Base-by-base conservation (phyloP, 2,113 vertebrate species). In the Istiophorus platypterus region DNA sequence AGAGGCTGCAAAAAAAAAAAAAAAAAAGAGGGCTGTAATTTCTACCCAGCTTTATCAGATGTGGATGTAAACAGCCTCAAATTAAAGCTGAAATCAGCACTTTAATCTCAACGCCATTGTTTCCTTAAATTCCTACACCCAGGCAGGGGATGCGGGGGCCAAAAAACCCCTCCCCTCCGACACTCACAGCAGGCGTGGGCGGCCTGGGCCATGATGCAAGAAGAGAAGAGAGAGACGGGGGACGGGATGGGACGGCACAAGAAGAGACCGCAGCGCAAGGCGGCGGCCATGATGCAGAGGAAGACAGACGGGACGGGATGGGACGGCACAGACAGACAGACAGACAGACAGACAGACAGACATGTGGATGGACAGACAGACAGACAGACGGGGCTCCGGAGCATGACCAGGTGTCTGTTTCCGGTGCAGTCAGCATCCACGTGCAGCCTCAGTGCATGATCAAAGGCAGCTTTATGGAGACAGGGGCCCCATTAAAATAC, bases 401-500 rank as follows among this genome's bases (percentile, higher is more conserved):
- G 78, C 75, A 76, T 76, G 84, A 80, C 86, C 91, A 88, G 91
- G 91, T 90, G 90, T 93, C 76, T 91, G 89, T 87, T 90, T 93
- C 89, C 80, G 71, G 61, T 29, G 8, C 24, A 68, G 79, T 82
- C 83, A 7, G 76, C 77, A 22, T 88, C 85, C 85, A 85, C 70
- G 66, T 88, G 80, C 80, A 92, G 79, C 87, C 82, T 77, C 65
- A 92, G 86, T 54, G 66, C 79, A 88, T 72, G 91, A 94, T 94
- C 91, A 95, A 94, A 94, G 86, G 83, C 75, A 71, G 80, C 86
- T 94, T 93, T 92, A 94, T 90, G 76, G 93, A 92, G 84, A 91
- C 86, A 83, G 71, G 80, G 85, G 81, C 91, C 88, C 88, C 81
- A 90, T 95, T 94, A 94, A 95, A 95, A 94, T 94, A 93, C 93